phyloP scores from a whole-genome alignment of 2,888 invertebrate species.

The Chrysina gloriosa region DNA sequence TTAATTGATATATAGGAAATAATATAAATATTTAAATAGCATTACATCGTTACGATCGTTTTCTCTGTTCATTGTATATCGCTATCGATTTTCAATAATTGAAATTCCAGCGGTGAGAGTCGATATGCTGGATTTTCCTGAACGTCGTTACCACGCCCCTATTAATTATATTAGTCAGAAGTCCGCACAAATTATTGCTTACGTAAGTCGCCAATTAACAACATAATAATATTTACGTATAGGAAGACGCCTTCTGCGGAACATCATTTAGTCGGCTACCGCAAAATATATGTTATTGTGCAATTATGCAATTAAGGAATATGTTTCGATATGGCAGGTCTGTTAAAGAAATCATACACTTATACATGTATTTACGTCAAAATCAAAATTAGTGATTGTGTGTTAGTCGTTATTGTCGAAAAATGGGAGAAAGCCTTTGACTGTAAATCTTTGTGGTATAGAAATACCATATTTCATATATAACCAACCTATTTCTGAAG shows the following conservation, averaged over 20 bases:
- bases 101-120: not conserved
- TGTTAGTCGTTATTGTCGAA: too few species aligned
- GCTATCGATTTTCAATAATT: slow-evolving; percentile 5
- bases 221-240: not conserved
- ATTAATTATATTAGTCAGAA: slow-evolving; percentile 15
- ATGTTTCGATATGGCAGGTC: not conserved
- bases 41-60: too few species aligned
- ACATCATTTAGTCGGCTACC: not conserved
- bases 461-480: too few species aligned
- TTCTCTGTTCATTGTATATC: too few species aligned
- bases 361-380: not conserved
- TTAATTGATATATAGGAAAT: too few species aligned
- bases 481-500: too few species aligned
- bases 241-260: not conserved
- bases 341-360: slow-evolving; percentile 5
- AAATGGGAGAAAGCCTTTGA: too few species aligned
- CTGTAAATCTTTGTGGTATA: too few species aligned
- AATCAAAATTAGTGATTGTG: not conserved
- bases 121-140: slow-evolving; percentile 11
- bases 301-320: slow-evolving; percentile 1
- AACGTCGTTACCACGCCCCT: not conserved
- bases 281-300: not conserved
- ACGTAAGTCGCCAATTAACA: not conserved
- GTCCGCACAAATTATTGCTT: not conserved
- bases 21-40: too few species aligned